Evolutionary conservation across 1,140 invertebrate species (phyloP), one percentile per base, ranked within the genome.

Genomic region (Aphelinus certus): DNA sequence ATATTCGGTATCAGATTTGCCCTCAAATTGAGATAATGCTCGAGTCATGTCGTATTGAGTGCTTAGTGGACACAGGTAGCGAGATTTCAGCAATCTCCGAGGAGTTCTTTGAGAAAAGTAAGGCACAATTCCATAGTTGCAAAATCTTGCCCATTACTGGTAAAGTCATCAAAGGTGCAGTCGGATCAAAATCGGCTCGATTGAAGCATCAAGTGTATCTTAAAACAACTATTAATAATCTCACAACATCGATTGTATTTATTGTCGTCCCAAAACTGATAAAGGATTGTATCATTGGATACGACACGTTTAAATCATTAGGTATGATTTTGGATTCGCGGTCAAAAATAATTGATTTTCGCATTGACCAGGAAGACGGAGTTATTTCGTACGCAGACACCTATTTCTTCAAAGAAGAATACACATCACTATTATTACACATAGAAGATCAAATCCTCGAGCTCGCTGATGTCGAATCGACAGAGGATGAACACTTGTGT

Each of bases 51-150:
- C 42, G n/a, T 43, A 64, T 4, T 64, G 42, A 7, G 26, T 47
- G 62, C 46, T n/a, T 64, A 46, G 45, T 64, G 3, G 62, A 64
- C 46, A 46, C 62, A 47, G 62, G 62, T 3, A 64, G 62, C 46
- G 7, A 7, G 7, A 47, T 64, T 46, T 6, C 42, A 5, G 42
- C 9, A 9, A 45, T 64, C 6, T 64, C 62, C 3, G 62, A 64
- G 6, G 26, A 46, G 6, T 64, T 64, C 5, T 64, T 6, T 47
- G 45, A 47, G 45, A 7, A 47, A 46, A 64, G 45, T 47, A 3
- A 45, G 3, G 46, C 42, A 9, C 3, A 3, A 45, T 64, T 64
- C 1, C 4, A 47, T 6, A 64, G 2, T 1, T 3, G 42, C 6
- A 5, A 9, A 47, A 64, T 7, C 3, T 64, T 64, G 6, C 62